These are phyloP conservation scores for Montipora foliosa DNA, from an alignment of 64 coral and sea anemone species.

Conservation along the genomic window DNA sequence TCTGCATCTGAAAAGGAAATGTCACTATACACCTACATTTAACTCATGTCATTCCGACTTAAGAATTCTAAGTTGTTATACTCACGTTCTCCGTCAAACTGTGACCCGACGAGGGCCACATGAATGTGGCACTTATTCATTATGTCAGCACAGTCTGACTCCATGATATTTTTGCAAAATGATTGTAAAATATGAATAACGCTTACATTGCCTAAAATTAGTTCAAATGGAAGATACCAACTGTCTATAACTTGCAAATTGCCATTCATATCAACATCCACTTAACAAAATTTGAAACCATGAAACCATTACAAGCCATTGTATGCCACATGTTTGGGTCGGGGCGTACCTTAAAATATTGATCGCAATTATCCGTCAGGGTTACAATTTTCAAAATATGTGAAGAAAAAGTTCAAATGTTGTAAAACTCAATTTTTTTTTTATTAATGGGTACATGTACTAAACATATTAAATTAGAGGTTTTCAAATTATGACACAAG, in stretches of 20 bases:
- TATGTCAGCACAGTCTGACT: background rate
- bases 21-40: background rate
- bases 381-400: no score
- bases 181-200: no score
- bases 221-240: background rate
- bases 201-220: no score
- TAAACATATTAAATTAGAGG: background rate
- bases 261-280: background rate
- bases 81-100: background rate
- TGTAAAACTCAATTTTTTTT: background rate
- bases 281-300: background rate
- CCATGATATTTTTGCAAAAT: background rate
- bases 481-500: background rate
- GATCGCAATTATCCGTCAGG: no score
- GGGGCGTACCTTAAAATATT: background rate
- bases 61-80: background rate
- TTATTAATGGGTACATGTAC: background rate
- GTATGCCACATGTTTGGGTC: background rate
- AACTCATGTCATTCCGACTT: background rate
- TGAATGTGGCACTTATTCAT: background rate
- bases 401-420: no score
- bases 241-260: background rate
- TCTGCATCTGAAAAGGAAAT: background rate
- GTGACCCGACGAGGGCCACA: background rate
- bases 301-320: background rate